Base-by-base conservation (phyloP, 2,888 invertebrate genomes). In the Tinea semifulvella region DNA sequence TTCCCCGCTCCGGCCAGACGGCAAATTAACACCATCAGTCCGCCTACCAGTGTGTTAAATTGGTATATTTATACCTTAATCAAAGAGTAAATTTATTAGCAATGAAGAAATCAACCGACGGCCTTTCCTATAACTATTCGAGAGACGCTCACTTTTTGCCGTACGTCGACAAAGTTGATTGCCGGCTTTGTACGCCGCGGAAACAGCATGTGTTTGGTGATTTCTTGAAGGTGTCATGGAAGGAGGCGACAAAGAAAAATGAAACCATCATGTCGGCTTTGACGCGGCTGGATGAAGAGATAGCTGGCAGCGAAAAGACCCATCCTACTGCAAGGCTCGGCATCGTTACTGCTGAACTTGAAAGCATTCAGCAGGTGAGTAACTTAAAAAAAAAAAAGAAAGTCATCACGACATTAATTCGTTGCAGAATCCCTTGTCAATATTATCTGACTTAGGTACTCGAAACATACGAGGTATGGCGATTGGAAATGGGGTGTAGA, bases 261-360 rank as follows among this genome's bases (percentile, higher is more conserved):
- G 79, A 77, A 53, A 76, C 79, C 0, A 60, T 80, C 13, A 56
- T 73, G 3, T 64, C 70, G 0, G 73, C 73, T 1, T 57, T 79
- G 14, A 55, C 66, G 0, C 55, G 77, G 13, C 50, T 81, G 18
- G 77, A 80, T 39, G 61, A 64, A 13, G 73, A 77, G 50, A 71
- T 77, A 25, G 53, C 61, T 0, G 58, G 52, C 25, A 62, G 69
- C 39, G 81, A 82, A 56, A 60, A 56, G 20, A 50, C 58, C 1
- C 61, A 69, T 27, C 70, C 79, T 0, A 58, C 63, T 0, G 71
- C 76, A 2, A 62, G 76, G 42, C 61, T 80, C 0, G 65, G 68
- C 1, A 73, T 76, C 0, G 62, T 80, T 8, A 53, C 67, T 1
- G 68, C 70, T 0, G 75, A 80, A 51, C 51, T 80, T 46, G 65